These are phyloP conservation scores for Oreochromis mossambicus DNA, from an alignment of 2,797 vertebrate genomes.

Conservation along the genomic window DNA sequence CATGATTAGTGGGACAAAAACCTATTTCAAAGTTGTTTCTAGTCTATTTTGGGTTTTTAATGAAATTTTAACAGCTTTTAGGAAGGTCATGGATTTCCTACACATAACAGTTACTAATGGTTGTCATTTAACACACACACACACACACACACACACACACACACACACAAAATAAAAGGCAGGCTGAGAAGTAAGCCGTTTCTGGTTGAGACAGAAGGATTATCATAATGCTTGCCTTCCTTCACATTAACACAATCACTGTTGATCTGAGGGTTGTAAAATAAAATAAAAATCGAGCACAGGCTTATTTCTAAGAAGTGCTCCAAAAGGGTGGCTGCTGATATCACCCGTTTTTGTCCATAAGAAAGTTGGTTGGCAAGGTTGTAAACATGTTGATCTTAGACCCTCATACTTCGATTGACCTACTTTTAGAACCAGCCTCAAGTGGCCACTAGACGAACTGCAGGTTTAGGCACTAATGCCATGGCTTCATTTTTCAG, in stretches of 20 bases:
- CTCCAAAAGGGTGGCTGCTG: neutral
- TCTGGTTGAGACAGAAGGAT: slow-evolving; percentile 2
- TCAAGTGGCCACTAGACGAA: neutral
- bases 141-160: neutral
- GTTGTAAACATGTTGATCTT: neutral
- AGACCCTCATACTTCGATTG: neutral
- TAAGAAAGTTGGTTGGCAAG: neutral
- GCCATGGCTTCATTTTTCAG: neutral
- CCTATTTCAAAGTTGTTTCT: neutral
- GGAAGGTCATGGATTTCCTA: neutral
- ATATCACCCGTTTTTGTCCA: neutral
- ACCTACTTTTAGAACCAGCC: neutral
- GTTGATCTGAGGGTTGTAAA: neutral
- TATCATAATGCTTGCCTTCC: slow-evolving; percentile 14
- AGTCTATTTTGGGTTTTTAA: neutral
- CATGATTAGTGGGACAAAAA: slow-evolving; percentile 42
- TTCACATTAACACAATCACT: slow-evolving; percentile 43
- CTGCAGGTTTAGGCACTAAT: neutral
- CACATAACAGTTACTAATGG: neutral
- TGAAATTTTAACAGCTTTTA: neutral
- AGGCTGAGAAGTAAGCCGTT: neutral
- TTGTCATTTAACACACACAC: neutral
- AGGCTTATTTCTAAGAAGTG: neutral
- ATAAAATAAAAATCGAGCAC: slow-evolving; percentile 8
- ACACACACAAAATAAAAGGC: neutral